Base-by-base conservation (phyloP, 2,888 invertebrate genomes). In the Diarsia rubi region DNA sequence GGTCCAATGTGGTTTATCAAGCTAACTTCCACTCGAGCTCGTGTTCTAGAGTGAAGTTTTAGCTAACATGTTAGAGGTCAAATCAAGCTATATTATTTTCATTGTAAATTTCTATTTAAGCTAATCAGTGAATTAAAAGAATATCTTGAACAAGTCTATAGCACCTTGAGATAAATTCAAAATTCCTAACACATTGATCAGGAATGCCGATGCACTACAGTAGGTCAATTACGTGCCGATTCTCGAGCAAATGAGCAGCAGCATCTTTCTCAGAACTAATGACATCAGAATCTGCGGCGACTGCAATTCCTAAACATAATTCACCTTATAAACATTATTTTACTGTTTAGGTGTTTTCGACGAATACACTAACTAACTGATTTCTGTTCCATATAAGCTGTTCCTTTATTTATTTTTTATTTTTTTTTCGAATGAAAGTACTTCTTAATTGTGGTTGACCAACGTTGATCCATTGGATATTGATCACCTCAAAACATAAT, bases 211-310 rank as follows among this genome's bases (percentile, higher is more conserved):
- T 44, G 14, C 31, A 8, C 31, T 21, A 57, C 31, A 79, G 66
- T 72, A 67, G 72, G 79, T 67, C 78, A 72, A 72, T 24, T 70
- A 79, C 66, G 62, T 79, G 62, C 79, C 49, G 42, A 78, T 67
- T 44, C 54, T 57, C 44, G 57, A 63, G 4, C 47, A 63, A 79
- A 73, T 57, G 21, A 37, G 44, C 63, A 9, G 6, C 59, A 73
- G 63, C 79, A 79, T 79, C 73, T 59, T 79, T 79, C 78, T 60
- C 14, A 42, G 79, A 79, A 79, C n/a, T 8, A 59, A 64, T 79
- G 73, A 79, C 57, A 73, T 52, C 66, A 64, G 62, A 64, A 44
- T 72, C 44, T 14, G 21, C 21, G 6, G 8, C 27, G 42, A 67
- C 52, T 63, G 42, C 21, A 3, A 42, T 62, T 37, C 24, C 6